Evolutionary conservation across 2,113 vertebrate genomes (phyloP).

Genomic region (Centrocercus urophasianus): DNA sequence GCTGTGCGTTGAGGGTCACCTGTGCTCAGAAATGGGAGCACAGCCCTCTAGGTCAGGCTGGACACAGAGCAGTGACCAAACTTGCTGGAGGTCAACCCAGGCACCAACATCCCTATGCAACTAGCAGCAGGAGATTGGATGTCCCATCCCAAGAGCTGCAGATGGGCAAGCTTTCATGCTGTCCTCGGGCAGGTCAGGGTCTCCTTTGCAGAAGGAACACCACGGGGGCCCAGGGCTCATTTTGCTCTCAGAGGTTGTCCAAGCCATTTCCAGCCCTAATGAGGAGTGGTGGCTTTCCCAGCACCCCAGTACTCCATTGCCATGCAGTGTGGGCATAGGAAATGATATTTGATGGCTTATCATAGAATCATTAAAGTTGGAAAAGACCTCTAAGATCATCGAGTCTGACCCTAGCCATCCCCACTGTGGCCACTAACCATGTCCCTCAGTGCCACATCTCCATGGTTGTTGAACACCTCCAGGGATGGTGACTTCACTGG

Average conservation of each 20-base stretch:
- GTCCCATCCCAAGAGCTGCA: background rate
- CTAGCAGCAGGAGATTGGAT: background rate
- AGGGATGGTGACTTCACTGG: background rate
- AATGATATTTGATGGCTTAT: background rate
- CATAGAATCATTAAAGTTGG: background rate
- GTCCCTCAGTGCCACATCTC: background rate
- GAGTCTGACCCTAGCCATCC: background rate
- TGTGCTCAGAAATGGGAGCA: background rate
- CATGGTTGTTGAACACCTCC: background rate
- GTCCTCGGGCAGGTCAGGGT: background rate
- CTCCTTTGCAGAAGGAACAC: background rate
- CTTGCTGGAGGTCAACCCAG: background rate
- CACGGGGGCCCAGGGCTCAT: accelerated
- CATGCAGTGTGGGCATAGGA: accelerated
- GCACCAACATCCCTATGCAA: background rate
- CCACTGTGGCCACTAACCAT: too few species aligned
- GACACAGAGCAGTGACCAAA: background rate
- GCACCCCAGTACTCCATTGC: background rate
- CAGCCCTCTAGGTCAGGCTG: accelerated
- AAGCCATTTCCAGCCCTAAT: background rate
- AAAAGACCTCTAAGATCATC: background rate
- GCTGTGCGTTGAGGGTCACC: background rate
- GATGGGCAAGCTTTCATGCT: background rate
- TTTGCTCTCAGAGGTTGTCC: background rate
- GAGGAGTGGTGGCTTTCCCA: background rate